Percentiles rank a stretch among this genome's conserved stretches.
Conservation (phyloP, 2,113 vertebrate genomes). For the Clinocottus analis region DNA sequence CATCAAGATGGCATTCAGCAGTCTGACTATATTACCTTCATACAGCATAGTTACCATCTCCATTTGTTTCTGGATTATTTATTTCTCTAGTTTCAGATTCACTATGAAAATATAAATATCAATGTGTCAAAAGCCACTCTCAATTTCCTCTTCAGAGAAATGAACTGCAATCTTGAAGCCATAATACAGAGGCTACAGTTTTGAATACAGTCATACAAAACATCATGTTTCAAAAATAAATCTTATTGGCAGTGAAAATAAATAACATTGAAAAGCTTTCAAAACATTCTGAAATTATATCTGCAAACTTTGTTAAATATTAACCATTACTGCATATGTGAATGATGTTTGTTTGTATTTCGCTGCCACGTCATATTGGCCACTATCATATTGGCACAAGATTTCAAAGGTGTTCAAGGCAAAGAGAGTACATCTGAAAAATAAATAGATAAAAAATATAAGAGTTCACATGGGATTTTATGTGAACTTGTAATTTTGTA, state of each 20-base stretch:
- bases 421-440: conserved; percentile 36
- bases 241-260: conserved; percentile 33
- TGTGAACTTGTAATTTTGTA: conserved; percentile 16
- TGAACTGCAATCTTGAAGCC: not conserved
- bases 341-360: conserved; percentile 40
- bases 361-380: conserved; percentile 52
- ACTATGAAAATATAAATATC: not conserved
- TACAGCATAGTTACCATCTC: not conserved
- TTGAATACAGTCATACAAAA: conserved; percentile 26
- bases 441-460: conserved; percentile 37
- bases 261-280: not conserved
- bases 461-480: conserved; percentile 11
- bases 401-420: conserved; percentile 54
- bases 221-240: conserved; percentile 13
- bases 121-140: not conserved
- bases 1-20: conserved; percentile 19
- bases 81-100: not conserved
- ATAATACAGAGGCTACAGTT: not conserved
- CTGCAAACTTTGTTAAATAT: conserved; percentile 42
- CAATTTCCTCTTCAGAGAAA: not conserved
- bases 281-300: conserved; percentile 12
- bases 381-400: conserved; percentile 48
- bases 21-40: conserved; percentile 26
- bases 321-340: conserved; percentile 39
- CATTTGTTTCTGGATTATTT: not conserved